A percentile compares a stretch with the other conserved stretches of the same genome.
These are phyloP conservation scores for human (Homo sapiens) DNA, from an alignment of 2,113 vertebrate species.

Conservation along the genomic window DNA sequence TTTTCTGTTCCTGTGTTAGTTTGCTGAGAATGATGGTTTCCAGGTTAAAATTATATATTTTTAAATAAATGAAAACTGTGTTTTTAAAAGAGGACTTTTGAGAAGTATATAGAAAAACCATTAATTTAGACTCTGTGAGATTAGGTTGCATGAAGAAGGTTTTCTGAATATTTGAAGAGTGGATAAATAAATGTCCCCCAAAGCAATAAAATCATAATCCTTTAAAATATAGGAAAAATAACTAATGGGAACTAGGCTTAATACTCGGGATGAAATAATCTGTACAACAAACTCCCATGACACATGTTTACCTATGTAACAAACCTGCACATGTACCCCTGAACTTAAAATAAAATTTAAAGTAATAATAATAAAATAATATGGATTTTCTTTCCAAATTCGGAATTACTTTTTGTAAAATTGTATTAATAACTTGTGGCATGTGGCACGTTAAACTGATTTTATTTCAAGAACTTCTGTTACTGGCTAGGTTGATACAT, in stretches of 20 bases:
- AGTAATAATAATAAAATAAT: neutral
- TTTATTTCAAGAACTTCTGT: neutral
- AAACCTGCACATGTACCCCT: no score
- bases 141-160: neutral
- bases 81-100: neutral
- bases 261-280: no score
- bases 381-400: neutral
- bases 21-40: no score
- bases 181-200: neutral
- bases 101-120: neutral
- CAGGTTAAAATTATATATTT: neutral
- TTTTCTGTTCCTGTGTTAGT: no score
- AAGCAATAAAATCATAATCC: neutral
- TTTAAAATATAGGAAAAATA: neutral
- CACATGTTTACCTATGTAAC: no score
- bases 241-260: no score
- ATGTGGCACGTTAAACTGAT: neutral
- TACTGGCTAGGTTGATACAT: neutral
- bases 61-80: slow-evolving; percentile 17
- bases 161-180: neutral
- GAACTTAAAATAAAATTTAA: no score
- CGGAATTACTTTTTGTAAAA: neutral
- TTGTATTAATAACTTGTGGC: neutral
- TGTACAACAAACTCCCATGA: no score
- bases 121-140: neutral